Conservation (phyloP, 2,797 vertebrate genomes). For the Pogoniulus pusillus region DNA sequence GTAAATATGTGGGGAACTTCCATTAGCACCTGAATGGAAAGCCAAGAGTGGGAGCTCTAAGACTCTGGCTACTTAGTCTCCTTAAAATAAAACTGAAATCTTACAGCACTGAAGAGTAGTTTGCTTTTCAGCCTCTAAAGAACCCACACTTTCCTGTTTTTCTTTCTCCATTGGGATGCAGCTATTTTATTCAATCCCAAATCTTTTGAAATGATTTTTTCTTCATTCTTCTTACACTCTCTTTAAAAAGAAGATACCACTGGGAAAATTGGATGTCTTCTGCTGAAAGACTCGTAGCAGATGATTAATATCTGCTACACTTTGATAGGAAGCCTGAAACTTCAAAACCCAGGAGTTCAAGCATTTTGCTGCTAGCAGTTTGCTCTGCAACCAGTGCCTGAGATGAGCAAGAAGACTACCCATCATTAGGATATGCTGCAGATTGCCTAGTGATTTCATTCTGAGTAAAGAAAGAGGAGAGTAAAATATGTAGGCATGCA, state of each 20-base stretch:
- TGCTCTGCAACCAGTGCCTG: slow-evolving; percentile 13
- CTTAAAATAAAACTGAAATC: slow-evolving; percentile 9
- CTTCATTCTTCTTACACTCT: slow-evolving; percentile 18
- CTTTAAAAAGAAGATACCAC: slow-evolving; percentile 27
- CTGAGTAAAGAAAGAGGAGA: slow-evolving; percentile 13
- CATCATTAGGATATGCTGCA: background rate
- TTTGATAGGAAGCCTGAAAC: slow-evolving; percentile 51
- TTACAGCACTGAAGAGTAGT: background rate
- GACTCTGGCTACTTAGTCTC: background rate
- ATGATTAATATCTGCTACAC: slow-evolving; percentile 49
- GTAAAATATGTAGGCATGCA: background rate
- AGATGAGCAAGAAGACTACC: slow-evolving; percentile 31
- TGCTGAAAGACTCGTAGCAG: background rate
- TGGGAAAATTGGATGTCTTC: slow-evolving; percentile 49
- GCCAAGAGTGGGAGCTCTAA: background rate
- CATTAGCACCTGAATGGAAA: background rate
- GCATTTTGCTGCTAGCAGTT: slow-evolving; percentile 51
- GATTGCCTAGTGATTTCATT: slow-evolving; percentile 26
- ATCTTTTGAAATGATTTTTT: slow-evolving; percentile 12
- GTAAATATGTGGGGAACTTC: background rate
- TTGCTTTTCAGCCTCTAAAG: slow-evolving; percentile 12
- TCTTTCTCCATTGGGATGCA: slow-evolving; percentile 8
- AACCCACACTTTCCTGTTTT: background rate
- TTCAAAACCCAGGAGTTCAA: slow-evolving; percentile 46
- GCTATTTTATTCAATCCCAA: slow-evolving; percentile 13